Base-by-base conservation (phyloP, 2,888 invertebrate species). In the Nemapogon koenigi region DNA sequence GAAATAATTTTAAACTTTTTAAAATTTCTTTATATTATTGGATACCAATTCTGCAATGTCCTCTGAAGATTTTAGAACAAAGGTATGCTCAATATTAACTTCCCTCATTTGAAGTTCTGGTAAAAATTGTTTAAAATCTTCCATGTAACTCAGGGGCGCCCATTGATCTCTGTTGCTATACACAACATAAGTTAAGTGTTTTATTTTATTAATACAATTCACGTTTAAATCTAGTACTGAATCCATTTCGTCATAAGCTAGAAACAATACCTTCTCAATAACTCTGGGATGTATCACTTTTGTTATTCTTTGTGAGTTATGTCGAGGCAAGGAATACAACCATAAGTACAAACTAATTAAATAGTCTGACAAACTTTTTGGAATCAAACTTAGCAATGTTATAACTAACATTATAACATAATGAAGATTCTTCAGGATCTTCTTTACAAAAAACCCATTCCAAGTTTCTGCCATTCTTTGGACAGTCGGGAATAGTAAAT, bases 401-500 rank as follows among this genome's bases (percentile, higher is more conserved):
- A 82, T 41, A 65, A 56, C 59, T 47, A 59, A 59, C 30, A 83
- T 55, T 32, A 60, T 28, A 18, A 67, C 30, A 2, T 42, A 29
- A 49, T 68, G 57, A 3, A 65, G 39, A 26, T 44, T 62, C 52
- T 83, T 70, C 18, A 87, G 69, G 40, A 86, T 52, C 39, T 82
- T 83, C 36, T 83, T 88, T n/a, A 91, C 60, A 49, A 83, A 72
- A 56, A 71, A 78, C 10, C 95, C 96, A 62, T 89, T 90, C 14
- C 81, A 84, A 10, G 88, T 86, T 35, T 82, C 78, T 3, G 86
- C 86, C 88, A 96, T 90, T 48, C 84, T 78, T 66, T 96, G 94
- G 28, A 97, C 69, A 0, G 95, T 91, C 1, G 97, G 96, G 66
- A 94, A 95, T 2, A 97, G 65, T 45, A 94, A 67, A 62, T 89